Base-by-base conservation (phyloP, 2,797 vertebrate species). In the Odontamblyopus rebecca region DNA sequence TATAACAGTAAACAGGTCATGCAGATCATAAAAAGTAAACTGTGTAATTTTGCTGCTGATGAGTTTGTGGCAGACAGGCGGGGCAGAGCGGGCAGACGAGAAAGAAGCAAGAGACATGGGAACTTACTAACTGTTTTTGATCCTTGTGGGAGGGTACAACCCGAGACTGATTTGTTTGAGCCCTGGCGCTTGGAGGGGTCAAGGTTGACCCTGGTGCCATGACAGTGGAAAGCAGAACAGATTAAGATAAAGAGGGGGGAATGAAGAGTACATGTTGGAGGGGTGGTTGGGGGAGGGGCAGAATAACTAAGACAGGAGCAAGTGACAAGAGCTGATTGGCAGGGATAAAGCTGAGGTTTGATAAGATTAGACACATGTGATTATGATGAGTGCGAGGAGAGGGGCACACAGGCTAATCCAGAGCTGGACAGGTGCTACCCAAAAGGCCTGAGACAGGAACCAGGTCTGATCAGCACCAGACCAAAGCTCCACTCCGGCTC, bases 121-220 rank as follows among this genome's bases (percentile, higher is more conserved):
- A 91, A 97, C 97, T 98, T 96, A 98, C 96, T 96, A 97, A 97
- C 94, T 93, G 93, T 97, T 94, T 97, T 98, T 94, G 96, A 95
- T 96, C 96, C 96, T 95, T 97, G 96, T 87, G 96, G 95, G 90
- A 97, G 93, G 92, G 96, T 94, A 88, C 95, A 94, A 90, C 96
- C 96, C 89, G 96, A 97, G 81, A 98, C 96, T 83, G 96, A 97
- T 93, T 97, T 95, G 92, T 97, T 97, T 94, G 96, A 97, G 92
- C 95, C 96, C 95, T 97, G 97, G 88, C 96, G 95, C 94, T 97
- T 98, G 93, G 96, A 97, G 38, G 97, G 96, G 95, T 98, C 97
- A 92, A 97, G 96, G 94, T 96, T 97, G 94, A 97, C 97, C 97
- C 97, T 98, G 89, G 82, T 84, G 85, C 81, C 88, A 84, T 87